Base-by-base conservation (phyloP, 2,797 vertebrate genomes). In the Gephyroberyx darwinii region DNA sequence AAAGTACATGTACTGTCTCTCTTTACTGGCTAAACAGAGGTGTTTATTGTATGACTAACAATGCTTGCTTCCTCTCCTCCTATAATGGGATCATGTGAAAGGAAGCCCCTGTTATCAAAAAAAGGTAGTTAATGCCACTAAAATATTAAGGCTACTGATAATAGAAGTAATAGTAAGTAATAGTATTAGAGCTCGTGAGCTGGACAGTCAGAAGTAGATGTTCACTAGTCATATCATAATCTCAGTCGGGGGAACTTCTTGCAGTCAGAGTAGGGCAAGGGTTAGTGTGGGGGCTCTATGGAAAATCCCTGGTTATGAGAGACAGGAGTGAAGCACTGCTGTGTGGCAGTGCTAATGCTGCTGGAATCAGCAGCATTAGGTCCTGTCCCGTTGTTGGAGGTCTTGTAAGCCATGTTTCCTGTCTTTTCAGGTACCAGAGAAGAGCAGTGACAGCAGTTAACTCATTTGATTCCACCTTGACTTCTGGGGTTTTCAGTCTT, bases 41-140 rank as follows among this genome's bases (percentile, higher is more conserved):
- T 81, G 72, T 79, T 83, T 75, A 75, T 65, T 55, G 63, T 65
- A 62, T 73, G 61, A 65, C 31, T 55, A 65, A 33, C 50, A 59
- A 57, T 45, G 56, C 39, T 17, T 55, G 48, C 4, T 55, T 55
- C 39, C 19, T 16, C 19, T 22, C 37, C 37, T 39, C 10, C 8
- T 69, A 13, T 75, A 30, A 48, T 56, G 12, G 52, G 57, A 35
- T 52, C 35, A 54, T 56, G 54, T 31, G 5, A 48, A 41, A 33
- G 8, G 22, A 35, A 41, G 8, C 10, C 10, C 10, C 26, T n/a
- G 43, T 30, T 9, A 19, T 65, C 16, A 31, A 14, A 30, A 58
- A 37, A n/a, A 9, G 6, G 39, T 41, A 39, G 7, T 39, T 39
- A 39, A 39, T 39, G 37, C 37, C 39, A 9, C 39, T 41, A 10